Evolutionary conservation across 2,888 invertebrate species (phyloP).

Genomic region (Scelioninae gen. 1): DNA sequence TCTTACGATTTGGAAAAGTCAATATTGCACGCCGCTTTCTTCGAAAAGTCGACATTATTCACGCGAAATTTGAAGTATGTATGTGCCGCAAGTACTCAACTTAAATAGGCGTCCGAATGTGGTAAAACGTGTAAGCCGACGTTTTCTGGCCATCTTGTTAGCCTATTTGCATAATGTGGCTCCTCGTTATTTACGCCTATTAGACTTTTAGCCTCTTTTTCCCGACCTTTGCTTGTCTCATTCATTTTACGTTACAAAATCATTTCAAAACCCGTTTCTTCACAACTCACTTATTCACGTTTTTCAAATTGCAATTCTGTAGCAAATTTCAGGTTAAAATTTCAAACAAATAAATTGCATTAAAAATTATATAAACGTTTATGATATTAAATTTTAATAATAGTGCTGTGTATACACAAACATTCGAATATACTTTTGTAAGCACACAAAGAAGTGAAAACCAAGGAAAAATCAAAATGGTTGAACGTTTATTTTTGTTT

Average conservation of each 20-base stretch:
- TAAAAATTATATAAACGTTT: too few species aligned
- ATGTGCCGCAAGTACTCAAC: conserved; percentile 40
- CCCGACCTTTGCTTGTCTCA: conserved; percentile 31
- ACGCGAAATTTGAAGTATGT: conserved; percentile 55
- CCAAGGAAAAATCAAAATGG: conserved; percentile 25
- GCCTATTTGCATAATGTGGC: conserved; percentile 82
- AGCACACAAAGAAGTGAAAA: conserved; percentile 11
- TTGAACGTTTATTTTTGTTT: conserved; percentile 33
- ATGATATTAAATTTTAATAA: too few species aligned
- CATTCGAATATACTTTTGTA: conserved; percentile 5
- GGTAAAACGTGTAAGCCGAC: conserved; percentile 80
- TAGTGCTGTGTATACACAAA: neutral
- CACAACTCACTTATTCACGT: conserved; percentile 23
- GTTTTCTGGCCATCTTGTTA: conserved; percentile 76
- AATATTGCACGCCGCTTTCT: conserved; percentile 52
- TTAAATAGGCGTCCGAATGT: conserved; percentile 66
- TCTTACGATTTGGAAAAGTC: conserved; percentile 58
- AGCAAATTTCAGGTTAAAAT: too few species aligned
- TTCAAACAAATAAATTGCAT: neutral
- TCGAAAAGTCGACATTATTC: conserved; percentile 56
- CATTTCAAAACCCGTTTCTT: conserved; percentile 24
- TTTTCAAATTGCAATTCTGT: too few species aligned
- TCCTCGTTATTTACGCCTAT: conserved; percentile 82
- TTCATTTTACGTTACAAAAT: conserved; percentile 46
- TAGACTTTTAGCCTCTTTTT: conserved; percentile 73